Conservation (phyloP, 2,113 vertebrate genomes). For the human region DNA sequence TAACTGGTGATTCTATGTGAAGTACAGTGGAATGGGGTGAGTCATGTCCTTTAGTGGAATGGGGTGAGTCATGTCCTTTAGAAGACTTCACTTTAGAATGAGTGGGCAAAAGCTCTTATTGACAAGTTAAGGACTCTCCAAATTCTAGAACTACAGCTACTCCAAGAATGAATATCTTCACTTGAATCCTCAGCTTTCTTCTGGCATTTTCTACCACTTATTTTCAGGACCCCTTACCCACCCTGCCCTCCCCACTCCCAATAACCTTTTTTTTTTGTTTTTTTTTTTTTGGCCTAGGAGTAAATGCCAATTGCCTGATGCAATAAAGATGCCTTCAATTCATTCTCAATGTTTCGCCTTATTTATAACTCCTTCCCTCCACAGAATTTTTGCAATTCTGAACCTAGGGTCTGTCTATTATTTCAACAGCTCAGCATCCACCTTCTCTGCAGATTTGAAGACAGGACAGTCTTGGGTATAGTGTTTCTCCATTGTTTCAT, state of each 20-base stretch:
- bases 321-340: not conserved
- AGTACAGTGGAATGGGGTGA: not conserved
- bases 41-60: not conserved
- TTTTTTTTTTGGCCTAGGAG: not conserved
- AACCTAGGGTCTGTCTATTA: not conserved
- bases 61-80: not conserved
- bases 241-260: too few relatives aligned
- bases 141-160: not conserved
- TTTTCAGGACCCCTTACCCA: not conserved
- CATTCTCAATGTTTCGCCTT: not conserved
- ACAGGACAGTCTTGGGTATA: not conserved
- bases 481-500: not conserved
- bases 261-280: too few relatives aligned
- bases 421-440: not conserved
- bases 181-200: not conserved
- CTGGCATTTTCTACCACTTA: not conserved
- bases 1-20: not conserved
- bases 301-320: not conserved
- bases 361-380: not conserved
- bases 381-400: not conserved
- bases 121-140: not conserved
- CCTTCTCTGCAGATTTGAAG: not conserved
- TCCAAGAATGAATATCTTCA: not conserved
- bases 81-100: not conserved
- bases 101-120: not conserved